Base-by-base conservation (phyloP, 2,888 invertebrate species). In the Flabesymbios commensalis region DNA sequence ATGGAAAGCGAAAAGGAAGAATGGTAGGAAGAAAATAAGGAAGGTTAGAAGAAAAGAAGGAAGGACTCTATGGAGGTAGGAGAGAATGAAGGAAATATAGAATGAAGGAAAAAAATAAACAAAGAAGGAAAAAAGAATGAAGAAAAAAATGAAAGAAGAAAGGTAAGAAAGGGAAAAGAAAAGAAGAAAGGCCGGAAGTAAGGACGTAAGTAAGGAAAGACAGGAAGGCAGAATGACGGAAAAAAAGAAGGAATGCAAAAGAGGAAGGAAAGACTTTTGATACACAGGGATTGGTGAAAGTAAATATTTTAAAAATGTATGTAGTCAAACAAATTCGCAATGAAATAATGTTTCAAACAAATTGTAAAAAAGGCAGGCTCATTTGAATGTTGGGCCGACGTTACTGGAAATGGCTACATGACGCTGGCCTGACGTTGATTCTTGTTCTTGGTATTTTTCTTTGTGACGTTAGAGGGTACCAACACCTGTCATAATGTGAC, bases 121-220 rank as follows among this genome's bases (percentile, higher is more conserved):
- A 26, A 49, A n/a, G 7, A 49, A n/a, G n/a, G n/a, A n/a, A n/a
- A n/a, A n/a, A n/a, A n/a, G n/a, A n/a, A n/a, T n/a, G n/a, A n/a
- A n/a, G n/a, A 26, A 49, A n/a, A 49, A 26, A n/a, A 49, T 26
- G 28, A 49, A 26, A 7, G 28, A 26, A n/a, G 28, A 26, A 7
- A 49, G 28, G 49, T 26, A 49, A n/a, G 28, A 22, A 29, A 49
- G 28, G 49, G 28, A 49, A 29, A 49, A 49, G 28, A 26, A 49
- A 7, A 49, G 28, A n/a, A 28, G 28, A n/a, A 26, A 49, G 28
- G n/a, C 22, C 10, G n/a, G 28, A n/a, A 49, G n/a, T 10, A 49
- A 49, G 49, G 28, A 49, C 10, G n/a, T 26, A n/a, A 49, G 31
- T 10, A 49, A 49, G 49, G 28, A 49, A 29, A 49, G n/a, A n/a